Conservation (phyloP, 2,888 invertebrate species). For the Aspidapion aeneum region DNA sequence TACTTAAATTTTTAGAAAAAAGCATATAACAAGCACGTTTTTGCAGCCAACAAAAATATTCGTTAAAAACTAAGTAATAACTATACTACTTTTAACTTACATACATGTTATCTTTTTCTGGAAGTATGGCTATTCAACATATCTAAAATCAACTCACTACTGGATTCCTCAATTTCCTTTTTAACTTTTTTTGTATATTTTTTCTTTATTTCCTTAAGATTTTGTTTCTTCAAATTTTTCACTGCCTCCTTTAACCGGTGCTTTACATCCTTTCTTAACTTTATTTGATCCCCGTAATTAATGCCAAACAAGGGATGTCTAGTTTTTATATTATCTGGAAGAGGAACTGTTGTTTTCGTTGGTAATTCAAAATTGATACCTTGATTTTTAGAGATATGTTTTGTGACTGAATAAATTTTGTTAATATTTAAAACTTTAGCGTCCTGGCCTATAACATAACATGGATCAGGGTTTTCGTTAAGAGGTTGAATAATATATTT, state of each 20-base stretch:
- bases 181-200: constrained; percentile 13
- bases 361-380: not conserved
- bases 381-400: not conserved
- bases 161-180: not conserved
- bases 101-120: not conserved
- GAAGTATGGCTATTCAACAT: not conserved
- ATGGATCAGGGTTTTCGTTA: not conserved
- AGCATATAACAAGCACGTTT: no score
- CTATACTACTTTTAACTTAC: no score
- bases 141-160: not conserved
- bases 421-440: not conserved
- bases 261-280: constrained; percentile 32
- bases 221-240: constrained; percentile 18
- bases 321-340: constrained; percentile 34
- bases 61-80: no score
- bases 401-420: not conserved
- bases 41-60: no score
- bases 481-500: not conserved
- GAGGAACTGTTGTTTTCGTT: constrained; percentile 10
- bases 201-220: constrained; percentile 20
- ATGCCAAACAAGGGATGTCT: constrained; percentile 40
- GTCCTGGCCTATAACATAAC: not conserved
- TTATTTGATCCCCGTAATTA: constrained; percentile 34
- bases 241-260: constrained; percentile 29
- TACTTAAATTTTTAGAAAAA: no score